Evolutionary conservation across 2,888 invertebrate species (phyloP).

Genomic region (Drosophila ezoana): DNA sequence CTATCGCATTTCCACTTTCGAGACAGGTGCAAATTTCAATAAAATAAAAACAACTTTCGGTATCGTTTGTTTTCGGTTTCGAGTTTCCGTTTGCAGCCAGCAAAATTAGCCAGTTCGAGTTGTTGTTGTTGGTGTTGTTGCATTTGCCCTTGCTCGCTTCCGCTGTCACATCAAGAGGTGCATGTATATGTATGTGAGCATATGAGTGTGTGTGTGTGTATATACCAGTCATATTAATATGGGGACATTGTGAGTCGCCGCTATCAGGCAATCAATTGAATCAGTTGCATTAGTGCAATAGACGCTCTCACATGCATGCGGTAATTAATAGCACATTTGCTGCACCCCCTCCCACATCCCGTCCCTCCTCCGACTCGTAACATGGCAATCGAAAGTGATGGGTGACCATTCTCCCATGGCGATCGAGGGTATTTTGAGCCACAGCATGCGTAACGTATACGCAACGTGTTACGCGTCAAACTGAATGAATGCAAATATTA

Average conservation of each 20-base stretch:
- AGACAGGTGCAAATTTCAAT: slow-evolving; percentile 58
- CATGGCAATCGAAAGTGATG: slow-evolving; percentile 39
- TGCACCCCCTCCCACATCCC: neutral
- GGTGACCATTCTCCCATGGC: slow-evolving; percentile 38
- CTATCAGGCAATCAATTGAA: slow-evolving; percentile 40
- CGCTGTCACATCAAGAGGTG: slow-evolving; percentile 14
- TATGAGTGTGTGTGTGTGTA: slow-evolving; percentile 1
- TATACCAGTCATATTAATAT: slow-evolving; percentile 13
- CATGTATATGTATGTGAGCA: neutral
- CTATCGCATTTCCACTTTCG: slow-evolving; percentile 45
- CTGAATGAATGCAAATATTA: slow-evolving; percentile 18
- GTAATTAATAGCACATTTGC: slow-evolving; percentile 42
- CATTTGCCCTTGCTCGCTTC: slow-evolving; percentile 38
- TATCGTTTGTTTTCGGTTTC: slow-evolving; percentile 32
- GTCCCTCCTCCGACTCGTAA: neutral
- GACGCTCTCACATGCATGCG: slow-evolving; percentile 1
- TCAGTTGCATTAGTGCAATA: slow-evolving; percentile 38
- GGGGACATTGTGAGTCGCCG: slow-evolving; percentile 28
- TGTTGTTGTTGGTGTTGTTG: slow-evolving; percentile 17
- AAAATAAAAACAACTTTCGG: slow-evolving; percentile 42
- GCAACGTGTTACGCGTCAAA: slow-evolving; percentile 38
- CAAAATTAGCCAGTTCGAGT: slow-evolving; percentile 16
- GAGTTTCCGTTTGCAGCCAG: slow-evolving; percentile 34
- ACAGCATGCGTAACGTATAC: slow-evolving; percentile 42
- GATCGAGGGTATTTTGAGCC: slow-evolving; percentile 24